Evolutionary conservation across 64 coral and sea anemone species (phyloP).

Genomic region (Acropora yongei): DNA sequence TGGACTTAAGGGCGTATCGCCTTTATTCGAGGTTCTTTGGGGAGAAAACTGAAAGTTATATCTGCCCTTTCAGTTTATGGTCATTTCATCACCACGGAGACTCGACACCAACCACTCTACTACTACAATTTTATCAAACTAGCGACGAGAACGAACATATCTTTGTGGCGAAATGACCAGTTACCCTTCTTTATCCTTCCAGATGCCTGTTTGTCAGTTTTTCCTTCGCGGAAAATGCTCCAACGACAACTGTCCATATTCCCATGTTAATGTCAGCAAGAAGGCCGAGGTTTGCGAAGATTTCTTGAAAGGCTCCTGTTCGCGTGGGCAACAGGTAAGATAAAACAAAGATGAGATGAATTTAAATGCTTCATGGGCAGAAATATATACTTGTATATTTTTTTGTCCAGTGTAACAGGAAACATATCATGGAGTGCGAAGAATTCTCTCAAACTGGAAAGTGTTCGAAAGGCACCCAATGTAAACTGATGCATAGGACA

Average conservation of each 20-base stretch:
- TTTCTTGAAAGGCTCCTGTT: slow-evolving; percentile 93
- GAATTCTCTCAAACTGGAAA: slow-evolving; percentile 86
- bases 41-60: too few relatives aligned
- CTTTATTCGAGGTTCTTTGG: too few relatives aligned
- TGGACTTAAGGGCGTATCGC: too few relatives aligned
- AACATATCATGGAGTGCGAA: slow-evolving; percentile 93
- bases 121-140: too few relatives aligned
- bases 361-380: background rate
- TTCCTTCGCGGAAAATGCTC: slow-evolving; percentile 90
- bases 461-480: slow-evolving; percentile 78
- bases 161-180: too few relatives aligned
- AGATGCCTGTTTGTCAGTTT: slow-evolving; percentile 99
- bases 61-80: too few relatives aligned
- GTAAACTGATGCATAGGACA: slow-evolving; percentile 81
- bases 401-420: slow-evolving; percentile 86
- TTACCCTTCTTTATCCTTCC: background rate
- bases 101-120: too few relatives aligned
- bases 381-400: background rate
- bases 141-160: too few relatives aligned
- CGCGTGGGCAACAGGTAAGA: slow-evolving; percentile 79
- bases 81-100: too few relatives aligned
- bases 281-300: slow-evolving; percentile 90
- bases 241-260: slow-evolving; percentile 92
- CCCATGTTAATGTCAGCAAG: slow-evolving; percentile 95
- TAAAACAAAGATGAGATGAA: too few relatives aligned